Evolutionary conservation across 2,113 vertebrate genomes (phyloP).

Genomic region (Numenius arquata): DNA sequence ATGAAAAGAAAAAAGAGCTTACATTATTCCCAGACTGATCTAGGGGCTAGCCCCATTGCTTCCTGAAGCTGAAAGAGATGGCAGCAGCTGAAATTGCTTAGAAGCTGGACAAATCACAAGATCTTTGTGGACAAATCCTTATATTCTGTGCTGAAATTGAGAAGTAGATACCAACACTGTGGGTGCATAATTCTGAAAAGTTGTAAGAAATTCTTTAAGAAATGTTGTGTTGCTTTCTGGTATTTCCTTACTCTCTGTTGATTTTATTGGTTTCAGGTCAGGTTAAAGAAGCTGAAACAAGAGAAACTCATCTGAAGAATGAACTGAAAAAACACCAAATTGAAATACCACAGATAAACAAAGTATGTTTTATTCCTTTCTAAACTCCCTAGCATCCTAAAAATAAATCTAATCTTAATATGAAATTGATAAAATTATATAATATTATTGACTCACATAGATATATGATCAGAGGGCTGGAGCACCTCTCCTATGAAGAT

Average conservation of each 20-base stretch:
- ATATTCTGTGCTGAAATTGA: background rate
- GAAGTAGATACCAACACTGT: background rate
- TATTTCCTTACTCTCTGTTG: background rate
- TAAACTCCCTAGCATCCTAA: background rate
- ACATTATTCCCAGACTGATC: background rate
- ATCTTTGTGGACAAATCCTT: background rate
- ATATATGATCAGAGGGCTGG: background rate
- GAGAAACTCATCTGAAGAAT: slow-evolving; percentile 68
- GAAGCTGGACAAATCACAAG: background rate
- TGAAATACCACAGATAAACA: slow-evolving; percentile 45
- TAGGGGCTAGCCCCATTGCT: background rate
- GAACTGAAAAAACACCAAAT: slow-evolving; percentile 72
- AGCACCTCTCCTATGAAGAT: no score
- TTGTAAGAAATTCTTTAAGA: background rate
- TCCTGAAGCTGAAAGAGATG: background rate
- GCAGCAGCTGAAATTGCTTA: background rate
- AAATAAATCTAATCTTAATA: background rate
- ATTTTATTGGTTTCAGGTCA: slow-evolving; percentile 69
- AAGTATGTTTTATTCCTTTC: slow-evolving; percentile 66
- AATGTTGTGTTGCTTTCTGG: background rate
- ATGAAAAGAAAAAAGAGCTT: background rate
- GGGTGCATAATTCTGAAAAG: background rate
- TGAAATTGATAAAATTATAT: background rate
- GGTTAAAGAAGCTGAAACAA: slow-evolving; percentile 66
- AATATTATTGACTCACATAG: background rate